Evolutionary conservation across 92 coral and sea anemone species (phyloP), one percentile per base, ranked within the genome.

Genomic region (Heteractis magnifica): DNA sequence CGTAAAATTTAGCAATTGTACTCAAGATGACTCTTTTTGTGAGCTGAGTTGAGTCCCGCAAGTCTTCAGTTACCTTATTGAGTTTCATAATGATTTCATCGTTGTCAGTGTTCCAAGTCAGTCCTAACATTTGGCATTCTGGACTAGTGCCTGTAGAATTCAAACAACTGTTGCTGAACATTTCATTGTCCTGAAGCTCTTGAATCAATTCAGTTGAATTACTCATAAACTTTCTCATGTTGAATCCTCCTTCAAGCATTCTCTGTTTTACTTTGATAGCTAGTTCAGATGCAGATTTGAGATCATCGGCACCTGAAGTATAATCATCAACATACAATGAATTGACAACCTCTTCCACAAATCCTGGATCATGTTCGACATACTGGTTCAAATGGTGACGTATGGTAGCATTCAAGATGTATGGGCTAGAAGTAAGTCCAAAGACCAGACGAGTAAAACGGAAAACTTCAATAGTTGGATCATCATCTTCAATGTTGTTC

Each of bases 311-410:
- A 14, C 82, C 82, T 48, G 82, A 81, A 68, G 84, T 81, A 51
- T 71, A 78, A 65, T 86, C 86, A 19, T 86, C 89, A 76, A 81
- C 89, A 55, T 81, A 86, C 19, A 81, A 65, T 59, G 89, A 86
- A 55, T 72, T 58, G 44, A 62, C 75, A n/a, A 86, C 81, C 65
- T 85, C 77, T 44, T 78, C 52, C 14, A 85, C 85, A 79, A 85
- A 78, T 59, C 50, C 77, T 62, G 84, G 89, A 62, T 62, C 70
- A 12, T 62, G 70, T 62, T 62, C n/a, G 14, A 16, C n/a, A 18
- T 62, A 62, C 65, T 82, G 41, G 56, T 78, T 4, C 78, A 77
- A 34, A 82, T 86, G 70, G 70, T 62, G 18, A 18, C n/a, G 70
- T 13, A 62, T 62, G 20, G 84, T 79, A 21, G 83, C 83, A 73